Conservation (phyloP, 2,113 vertebrate species). For the Mormyrus iriodes region DNA sequence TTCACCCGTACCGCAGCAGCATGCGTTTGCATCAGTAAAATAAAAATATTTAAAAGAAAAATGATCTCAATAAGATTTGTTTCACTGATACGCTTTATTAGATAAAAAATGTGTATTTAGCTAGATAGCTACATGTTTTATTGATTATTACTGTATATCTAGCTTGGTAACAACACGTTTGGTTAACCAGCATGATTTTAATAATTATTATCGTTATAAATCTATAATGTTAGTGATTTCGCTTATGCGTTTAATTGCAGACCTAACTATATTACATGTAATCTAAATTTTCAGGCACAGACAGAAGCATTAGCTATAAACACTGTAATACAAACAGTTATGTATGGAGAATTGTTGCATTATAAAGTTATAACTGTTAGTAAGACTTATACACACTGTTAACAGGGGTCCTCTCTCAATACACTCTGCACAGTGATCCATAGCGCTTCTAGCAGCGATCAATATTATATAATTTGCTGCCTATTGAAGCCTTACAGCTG, state of each 20-base stretch:
- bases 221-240: too few species aligned
- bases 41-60: too few species aligned
- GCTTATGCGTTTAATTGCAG: neutral
- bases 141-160: too few species aligned
- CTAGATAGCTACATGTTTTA: too few species aligned
- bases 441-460: neutral
- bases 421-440: neutral
- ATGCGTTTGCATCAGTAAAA: too few species aligned
- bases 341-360: neutral
- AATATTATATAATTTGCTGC: neutral
- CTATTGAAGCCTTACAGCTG: neutral
- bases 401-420: neutral
- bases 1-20: too few species aligned
- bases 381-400: neutral
- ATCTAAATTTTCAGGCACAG: neutral
- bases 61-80: too few species aligned
- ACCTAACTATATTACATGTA: neutral
- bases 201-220: too few species aligned
- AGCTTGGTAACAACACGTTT: too few species aligned
- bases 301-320: neutral
- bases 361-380: neutral
- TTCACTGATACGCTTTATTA: neutral
- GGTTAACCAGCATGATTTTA: too few species aligned
- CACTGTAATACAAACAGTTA: neutral
- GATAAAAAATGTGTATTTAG: too few species aligned